Base-by-base conservation (phyloP, 2,888 invertebrate genomes). In the Dromius quadrimaculatus region DNA sequence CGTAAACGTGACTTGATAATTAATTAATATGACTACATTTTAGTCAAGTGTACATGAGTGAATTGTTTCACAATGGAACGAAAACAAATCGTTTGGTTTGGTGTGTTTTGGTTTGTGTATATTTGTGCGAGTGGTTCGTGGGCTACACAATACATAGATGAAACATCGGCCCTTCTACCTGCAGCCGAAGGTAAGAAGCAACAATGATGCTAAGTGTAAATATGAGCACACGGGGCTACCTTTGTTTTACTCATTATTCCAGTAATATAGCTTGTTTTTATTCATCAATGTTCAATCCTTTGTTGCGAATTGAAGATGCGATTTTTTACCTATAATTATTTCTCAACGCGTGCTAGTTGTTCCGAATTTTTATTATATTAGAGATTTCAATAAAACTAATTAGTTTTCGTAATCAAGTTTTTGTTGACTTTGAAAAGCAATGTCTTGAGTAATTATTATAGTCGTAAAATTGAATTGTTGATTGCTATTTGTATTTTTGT, bases 81-180 rank as follows among this genome's bases (percentile, higher is more conserved):
- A 68, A 68, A 68, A 59, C 59, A 59, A 68, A 59, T 68, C 11
- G 28, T 59, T 59, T 43, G 57, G 68, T 41, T 34, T 41, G 59
- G 32, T 57, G 68, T 59, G 59, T 68, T 68, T 68, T 68, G 38
- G 57, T 68, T 68, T 45, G 59, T 68, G 59, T 43, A 45, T 59
- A 59, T 68, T 34, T 28, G 59, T 68, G 57, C 59, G 59, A 59
- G 59, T 34, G 20, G 45, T 68, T 57, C 59, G 6, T 36, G 47
- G 41, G 62, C 41, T 9, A 17, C 15, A 13, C 59, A 17, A 13
- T 34, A 45, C 8, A 50, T 50, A 13, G 64, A 47, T 50, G 64
- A 47, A 41, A 38, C 47, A 2, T 47, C 36, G 34, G 34, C 50
- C 1, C 17, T 47, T 20, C 19, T 47, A 38, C 50, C 47, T 32